Evolutionary conservation across 2,888 invertebrate genomes (phyloP), one percentile per base, ranked within the genome.

Genomic region (Esperia sulphurella): DNA sequence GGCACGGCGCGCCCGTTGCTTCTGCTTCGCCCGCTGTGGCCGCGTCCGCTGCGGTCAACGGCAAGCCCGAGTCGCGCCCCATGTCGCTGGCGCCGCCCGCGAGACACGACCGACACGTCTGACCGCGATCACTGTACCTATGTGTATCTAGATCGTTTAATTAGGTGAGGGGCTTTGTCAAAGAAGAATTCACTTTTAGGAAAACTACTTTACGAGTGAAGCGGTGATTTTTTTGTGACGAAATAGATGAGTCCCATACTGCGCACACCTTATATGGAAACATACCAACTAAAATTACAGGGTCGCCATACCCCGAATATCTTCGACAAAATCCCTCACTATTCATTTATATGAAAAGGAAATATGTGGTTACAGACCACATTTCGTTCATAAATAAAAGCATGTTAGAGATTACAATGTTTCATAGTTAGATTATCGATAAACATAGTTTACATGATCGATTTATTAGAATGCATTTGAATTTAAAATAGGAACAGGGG

Each of bases 51-150:
- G 31, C 14, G 10, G 30, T 31, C 29, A 29, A 29, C 46, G 37
- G 51, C 46, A 82, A 83, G 61, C 62, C 57, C 59, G 80, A 79
- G 12, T 73, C 83, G 1, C 75, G 79, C 0, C 85, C 88, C 0
- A 81, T 88, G 83, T 62, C 77, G 1, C 63, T 87, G 8, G 53
- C 69, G 13, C 79, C 79, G 0, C 87, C 87, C n/a, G 74, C 79
- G 1, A 67, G 87, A 49, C 86, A 79, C 61, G 88, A 88, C 65
- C 60, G 78, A 51, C 74, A 71, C 50, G 77, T 79, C 54, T 78
- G 73, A 78, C 37, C 43, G 12, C 9, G 13, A 37, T n/a, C 40
- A 14, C 7, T 14, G 8, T 40, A 42, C 8, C 8, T 30, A 42
- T 30, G 12, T 42, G 12, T 21, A 5, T 21, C 21, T 21, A 21